These are phyloP conservation scores for Zelleria hepariella DNA, from an alignment of 2,888 invertebrate species.

Conservation along the genomic window DNA sequence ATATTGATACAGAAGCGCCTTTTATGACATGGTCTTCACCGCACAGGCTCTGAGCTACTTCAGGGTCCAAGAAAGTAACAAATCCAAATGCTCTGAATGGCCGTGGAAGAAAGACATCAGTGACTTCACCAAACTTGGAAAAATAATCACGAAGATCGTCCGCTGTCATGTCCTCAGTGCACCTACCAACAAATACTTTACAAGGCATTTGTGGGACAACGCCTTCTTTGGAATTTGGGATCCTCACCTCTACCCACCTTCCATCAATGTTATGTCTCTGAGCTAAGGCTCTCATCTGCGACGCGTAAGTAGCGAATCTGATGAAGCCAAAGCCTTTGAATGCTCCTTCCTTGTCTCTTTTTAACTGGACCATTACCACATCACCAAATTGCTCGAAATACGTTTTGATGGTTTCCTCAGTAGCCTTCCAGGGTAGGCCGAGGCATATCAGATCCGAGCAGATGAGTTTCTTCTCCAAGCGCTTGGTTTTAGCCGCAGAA, in stretches of 20 bases:
- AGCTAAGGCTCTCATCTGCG: constrained; percentile 94
- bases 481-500: constrained; percentile 94
- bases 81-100: constrained; percentile 95
- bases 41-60: constrained; percentile 90
- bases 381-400: constrained; percentile 99
- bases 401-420: constrained; percentile 93
- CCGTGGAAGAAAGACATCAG: constrained; percentile 96
- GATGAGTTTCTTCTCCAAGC: constrained; percentile 91
- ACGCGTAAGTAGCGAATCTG: constrained; percentile 94
- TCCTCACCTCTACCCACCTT: constrained; percentile 98
- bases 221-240: constrained; percentile 96
- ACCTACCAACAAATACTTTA: constrained; percentile 95
- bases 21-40: constrained; percentile 96
- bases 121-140: constrained; percentile 92
- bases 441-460: constrained; percentile 98
- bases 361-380: constrained; percentile 97
- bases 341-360: constrained; percentile 92
- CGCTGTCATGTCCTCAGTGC: constrained; percentile 92
- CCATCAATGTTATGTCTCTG: constrained; percentile 98
- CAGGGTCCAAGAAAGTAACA: constrained; percentile 93
- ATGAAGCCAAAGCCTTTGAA: constrained; percentile 99
- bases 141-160: constrained; percentile 93
- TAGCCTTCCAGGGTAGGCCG: constrained; percentile 97
- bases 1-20: constrained; percentile 90
- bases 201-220: constrained; percentile 88